Conservation (phyloP, 2,797 vertebrate species). For the Naso thynnoides region DNA sequence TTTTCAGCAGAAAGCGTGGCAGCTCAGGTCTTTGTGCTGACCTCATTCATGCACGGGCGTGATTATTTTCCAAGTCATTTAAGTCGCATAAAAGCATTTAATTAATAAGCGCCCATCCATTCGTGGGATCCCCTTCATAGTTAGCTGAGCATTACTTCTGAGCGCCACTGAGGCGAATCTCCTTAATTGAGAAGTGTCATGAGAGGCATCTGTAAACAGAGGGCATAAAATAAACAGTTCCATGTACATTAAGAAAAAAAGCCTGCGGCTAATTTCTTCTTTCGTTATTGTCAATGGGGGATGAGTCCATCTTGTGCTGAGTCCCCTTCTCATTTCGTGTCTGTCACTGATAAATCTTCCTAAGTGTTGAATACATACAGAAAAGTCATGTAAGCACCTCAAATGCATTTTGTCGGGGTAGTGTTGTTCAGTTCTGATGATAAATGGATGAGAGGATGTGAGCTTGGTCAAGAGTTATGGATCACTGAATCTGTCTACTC, state of each 20-base stretch:
- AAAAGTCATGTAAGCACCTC: conserved; percentile 40
- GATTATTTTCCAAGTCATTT: conserved; percentile 79
- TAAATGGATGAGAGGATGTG: conserved; percentile 49
- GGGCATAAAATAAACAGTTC: conserved; percentile 70
- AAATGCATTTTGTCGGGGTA: conserved; percentile 48
- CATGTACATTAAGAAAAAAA: conserved; percentile 48
- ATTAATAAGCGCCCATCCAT: conserved; percentile 79
- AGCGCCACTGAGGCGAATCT: conserved; percentile 65
- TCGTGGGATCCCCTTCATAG: conserved; percentile 78
- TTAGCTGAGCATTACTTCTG: conserved; percentile 72
- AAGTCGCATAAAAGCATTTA: conserved; percentile 80
- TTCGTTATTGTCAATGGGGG: conserved; percentile 51
- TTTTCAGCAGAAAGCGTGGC: conserved; percentile 60
- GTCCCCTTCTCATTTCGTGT: conserved; percentile 26
- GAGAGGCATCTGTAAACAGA: conserved; percentile 78
- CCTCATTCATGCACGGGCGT: conserved; percentile 66
- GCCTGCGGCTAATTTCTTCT: conserved; percentile 55
- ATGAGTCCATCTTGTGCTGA: conserved; percentile 3
- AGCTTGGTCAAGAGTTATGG: conserved; percentile 58
- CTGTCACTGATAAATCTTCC: conserved; percentile 13
- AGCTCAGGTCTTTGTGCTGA: conserved; percentile 60
- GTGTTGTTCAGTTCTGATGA: conserved; percentile 52
- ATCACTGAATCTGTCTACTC: conserved; percentile 62
- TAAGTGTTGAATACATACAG: conserved; percentile 24
- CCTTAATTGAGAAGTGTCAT: conserved; percentile 80